Conservation (phyloP, 2,113 vertebrate species). For the Hepsetus odoe region DNA sequence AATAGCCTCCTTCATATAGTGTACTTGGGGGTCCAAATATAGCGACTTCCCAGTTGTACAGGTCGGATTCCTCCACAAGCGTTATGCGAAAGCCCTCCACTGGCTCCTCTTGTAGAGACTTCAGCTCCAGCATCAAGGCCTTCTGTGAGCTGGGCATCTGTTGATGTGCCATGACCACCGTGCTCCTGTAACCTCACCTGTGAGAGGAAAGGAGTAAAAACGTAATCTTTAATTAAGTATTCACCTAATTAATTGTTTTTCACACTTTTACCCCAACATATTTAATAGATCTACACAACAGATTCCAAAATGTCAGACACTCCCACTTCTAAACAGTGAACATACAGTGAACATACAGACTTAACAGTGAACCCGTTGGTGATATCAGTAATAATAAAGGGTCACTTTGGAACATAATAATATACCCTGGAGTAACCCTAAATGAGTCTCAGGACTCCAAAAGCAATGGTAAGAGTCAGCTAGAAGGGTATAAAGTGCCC, state of each 20-base stretch:
- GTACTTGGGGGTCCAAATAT: conserved; percentile 95
- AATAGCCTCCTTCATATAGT: conserved; percentile 92
- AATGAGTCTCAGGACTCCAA: too few relatives aligned
- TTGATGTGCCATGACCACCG: conserved; percentile 88
- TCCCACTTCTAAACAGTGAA: too few relatives aligned
- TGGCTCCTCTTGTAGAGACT: conserved; percentile 92
- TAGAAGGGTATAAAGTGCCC: too few relatives aligned
- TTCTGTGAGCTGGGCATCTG: conserved; percentile 96
- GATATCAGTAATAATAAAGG: too few relatives aligned
- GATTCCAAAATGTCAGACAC: too few relatives aligned
- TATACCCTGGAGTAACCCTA: too few relatives aligned
- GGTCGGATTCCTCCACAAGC: conserved; percentile 90
- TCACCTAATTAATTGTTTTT: too few relatives aligned
- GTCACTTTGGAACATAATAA: too few relatives aligned
- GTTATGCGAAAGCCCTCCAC: conserved; percentile 95
- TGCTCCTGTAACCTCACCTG: conserved; percentile 56
- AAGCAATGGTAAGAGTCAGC: too few relatives aligned
- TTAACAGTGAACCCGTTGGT: too few relatives aligned
- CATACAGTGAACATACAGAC: too few relatives aligned
- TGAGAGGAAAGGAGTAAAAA: conserved; percentile 4
- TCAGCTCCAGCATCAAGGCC: conserved; percentile 94
- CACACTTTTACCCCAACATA: background rate
- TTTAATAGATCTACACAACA: background rate
- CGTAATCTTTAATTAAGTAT: background rate
- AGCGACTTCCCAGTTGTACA: conserved; percentile 96